Evolutionary conservation across 2,888 invertebrate species (phyloP), one percentile per base, ranked within the genome.

Genomic region (Pristionchus fissidentatus): DNA sequence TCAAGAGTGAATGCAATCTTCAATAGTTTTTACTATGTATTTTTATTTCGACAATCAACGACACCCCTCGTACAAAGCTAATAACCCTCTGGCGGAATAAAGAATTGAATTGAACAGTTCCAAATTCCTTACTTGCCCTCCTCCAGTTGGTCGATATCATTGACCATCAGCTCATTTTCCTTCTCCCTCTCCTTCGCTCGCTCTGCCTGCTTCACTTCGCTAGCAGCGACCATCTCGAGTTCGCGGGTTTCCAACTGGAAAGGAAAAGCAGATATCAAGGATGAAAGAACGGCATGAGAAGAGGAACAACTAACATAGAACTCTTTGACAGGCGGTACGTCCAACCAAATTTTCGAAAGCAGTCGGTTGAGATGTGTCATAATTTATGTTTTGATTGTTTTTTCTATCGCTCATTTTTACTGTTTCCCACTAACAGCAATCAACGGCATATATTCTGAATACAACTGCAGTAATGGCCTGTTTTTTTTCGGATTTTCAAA

Each of bases 211-310:
- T 62, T 78, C 3, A 52, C 60, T n/a, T 66, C 84, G 52, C 55
- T 81, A 1, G 83, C 81, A 32, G 84, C 84, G 0, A 84, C 81
- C 73, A 84, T 52, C 60, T 80, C 80, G 19, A 84, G 13, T 70
- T 82, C 82, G 1, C 70, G 43, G 13, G 32, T 81, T 29, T 84
- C 84, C 73, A 77, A 26, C 84, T 84, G 57, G 52, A 78, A 77
- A 8, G 32, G 29, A 32, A 77, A 5, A 29, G 49, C 32, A n/a
- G 15, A 13, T 43, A 1, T n/a, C 52, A 77, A 22, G 15, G 7
- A 32, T 41, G 26, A 43, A 10, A 41, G 4, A 38, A n/a, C n/a
- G 70, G 29, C 66, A 66, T 29, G 2, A 35, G 35, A n/a, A n/a
- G n/a, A n/a, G n/a, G n/a, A n/a, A n/a, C n/a, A n/a, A n/a, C n/a